Evolutionary conservation across 2,888 invertebrate species (phyloP).

Genomic region (Orthonevra nobilis): DNA sequence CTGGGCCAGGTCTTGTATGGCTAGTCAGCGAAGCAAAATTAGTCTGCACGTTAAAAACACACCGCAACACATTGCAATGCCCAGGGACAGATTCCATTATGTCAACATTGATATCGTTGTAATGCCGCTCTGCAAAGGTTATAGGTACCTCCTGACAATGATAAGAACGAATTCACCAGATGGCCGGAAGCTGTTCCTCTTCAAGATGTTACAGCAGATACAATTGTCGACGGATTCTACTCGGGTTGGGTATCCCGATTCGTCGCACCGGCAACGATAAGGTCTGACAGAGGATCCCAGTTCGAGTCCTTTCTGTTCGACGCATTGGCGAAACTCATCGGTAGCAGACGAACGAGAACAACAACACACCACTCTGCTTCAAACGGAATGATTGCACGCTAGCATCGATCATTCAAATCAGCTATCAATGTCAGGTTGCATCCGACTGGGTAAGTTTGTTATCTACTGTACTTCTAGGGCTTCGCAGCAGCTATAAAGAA

Average conservation of each 20-base stretch:
- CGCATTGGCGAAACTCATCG: constrained; percentile 67
- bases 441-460: constrained; percentile 73
- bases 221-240: neutral
- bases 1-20: too few relatives aligned
- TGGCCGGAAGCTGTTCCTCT: too few relatives aligned
- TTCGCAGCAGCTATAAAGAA: constrained; percentile 73
- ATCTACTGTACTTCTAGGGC: constrained; percentile 75
- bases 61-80: neutral
- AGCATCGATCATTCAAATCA: constrained; percentile 15
- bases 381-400: constrained; percentile 18
- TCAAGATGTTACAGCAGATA: too few relatives aligned
- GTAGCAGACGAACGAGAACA: constrained; percentile 6
- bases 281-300: too few relatives aligned
- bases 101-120: neutral
- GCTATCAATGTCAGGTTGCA: constrained; percentile 12
- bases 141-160: too few relatives aligned
- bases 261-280: too few relatives aligned
- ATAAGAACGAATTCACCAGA: too few relatives aligned
- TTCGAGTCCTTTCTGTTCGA: constrained; percentile 75
- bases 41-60: too few relatives aligned
- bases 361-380: constrained; percentile 12
- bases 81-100: neutral
- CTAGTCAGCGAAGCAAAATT: too few relatives aligned
- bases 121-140: too few relatives aligned
- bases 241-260: neutral